Base-by-base conservation (phyloP, 2,113 vertebrate genomes). In the Anarrhichthys ocellatus region DNA sequence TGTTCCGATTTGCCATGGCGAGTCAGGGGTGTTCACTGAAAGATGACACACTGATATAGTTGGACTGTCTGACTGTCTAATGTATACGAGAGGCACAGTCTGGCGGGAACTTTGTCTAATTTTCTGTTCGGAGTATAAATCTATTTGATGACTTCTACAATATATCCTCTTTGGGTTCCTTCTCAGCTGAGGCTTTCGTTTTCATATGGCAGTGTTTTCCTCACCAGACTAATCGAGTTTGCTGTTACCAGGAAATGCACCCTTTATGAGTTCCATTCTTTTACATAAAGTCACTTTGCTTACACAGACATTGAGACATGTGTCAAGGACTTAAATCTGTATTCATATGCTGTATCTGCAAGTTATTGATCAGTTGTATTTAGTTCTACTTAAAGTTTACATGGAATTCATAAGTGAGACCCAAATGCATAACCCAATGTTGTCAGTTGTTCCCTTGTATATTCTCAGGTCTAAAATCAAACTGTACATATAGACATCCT, bases 11-110 rank as follows among this genome's bases (percentile, higher is more conserved):
- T 76, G 76, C 84, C 80, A 82, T 22, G 13, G 29, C 92, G 88
- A 93, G 74, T 91, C 85, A 90, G 1, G 17, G 40, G 24, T 68
- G 58, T 81, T 88, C 81, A 73, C 73, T 81, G 68, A 62, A 69
- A 44, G 86, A 89, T 90, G 90, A 92, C 87, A 88, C 88, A 62
- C 81, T 81, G 83, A 86, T 87, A 81, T 18, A 73, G 68, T 61
- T 63, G 76, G 48, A 63, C 81, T 76, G 91, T 84, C 87, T 91
- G 52, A 54, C 80, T 75, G 90, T 82, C 86, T 90, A n/a, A 81
- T 34, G 32, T 59, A 56, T 38, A 82, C 73, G 62, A 85, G 81
- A 58, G 63, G 81, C 6, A n/a, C 75, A 59, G 73, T 89, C 69
- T 87, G 87, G 74, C 20, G 82, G 68, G 59, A 58, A 78, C 89